phyloP scores from a whole-genome alignment of 2,797 vertebrate genomes.

The Aeoliscus strigatus region DNA sequence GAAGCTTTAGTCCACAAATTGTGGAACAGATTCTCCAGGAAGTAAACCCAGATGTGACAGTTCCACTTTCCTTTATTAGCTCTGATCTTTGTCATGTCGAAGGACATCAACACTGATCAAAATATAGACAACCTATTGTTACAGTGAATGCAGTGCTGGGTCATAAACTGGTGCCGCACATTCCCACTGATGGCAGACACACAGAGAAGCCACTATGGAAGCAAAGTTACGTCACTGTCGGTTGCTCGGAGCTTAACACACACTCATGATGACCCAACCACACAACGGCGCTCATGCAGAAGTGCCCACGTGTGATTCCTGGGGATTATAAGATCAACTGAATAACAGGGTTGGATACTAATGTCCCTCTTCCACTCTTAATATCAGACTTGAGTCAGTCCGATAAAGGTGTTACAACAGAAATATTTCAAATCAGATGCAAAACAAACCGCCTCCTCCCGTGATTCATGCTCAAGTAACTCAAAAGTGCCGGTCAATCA shows the following conservation, averaged over 20 bases:
- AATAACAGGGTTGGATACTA: too few relatives aligned
- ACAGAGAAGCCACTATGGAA: conserved; percentile 71
- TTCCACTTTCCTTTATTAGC: conserved; percentile 16
- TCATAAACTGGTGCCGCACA: conserved; percentile 64
- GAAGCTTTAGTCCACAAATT: too few relatives aligned
- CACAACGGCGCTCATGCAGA: too few relatives aligned
- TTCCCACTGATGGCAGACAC: conserved; percentile 50
- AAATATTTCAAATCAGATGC: too few relatives aligned
- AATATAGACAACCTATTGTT: conserved; percentile 62
- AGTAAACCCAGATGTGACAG: conserved; percentile 4
- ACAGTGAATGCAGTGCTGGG: conserved; percentile 53
- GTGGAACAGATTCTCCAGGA: conserved; percentile 14
- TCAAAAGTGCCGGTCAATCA: conserved; percentile 25
- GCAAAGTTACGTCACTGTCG: conserved; percentile 63
- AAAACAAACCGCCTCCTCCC: too few relatives aligned
- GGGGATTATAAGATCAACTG: too few relatives aligned
- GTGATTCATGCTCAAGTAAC: too few relatives aligned
- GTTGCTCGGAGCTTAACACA: conserved; percentile 41
- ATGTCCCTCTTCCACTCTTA: too few relatives aligned
- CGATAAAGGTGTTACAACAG: too few relatives aligned
- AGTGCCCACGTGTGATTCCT: too few relatives aligned
- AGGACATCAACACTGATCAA: conserved; percentile 39
- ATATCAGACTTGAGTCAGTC: too few relatives aligned
- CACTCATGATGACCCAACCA: conserved; percentile 37
- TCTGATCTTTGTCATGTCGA: conserved; percentile 14